Conservation (phyloP, 1,140 invertebrate species). For the Halictus rubicundus region DNA sequence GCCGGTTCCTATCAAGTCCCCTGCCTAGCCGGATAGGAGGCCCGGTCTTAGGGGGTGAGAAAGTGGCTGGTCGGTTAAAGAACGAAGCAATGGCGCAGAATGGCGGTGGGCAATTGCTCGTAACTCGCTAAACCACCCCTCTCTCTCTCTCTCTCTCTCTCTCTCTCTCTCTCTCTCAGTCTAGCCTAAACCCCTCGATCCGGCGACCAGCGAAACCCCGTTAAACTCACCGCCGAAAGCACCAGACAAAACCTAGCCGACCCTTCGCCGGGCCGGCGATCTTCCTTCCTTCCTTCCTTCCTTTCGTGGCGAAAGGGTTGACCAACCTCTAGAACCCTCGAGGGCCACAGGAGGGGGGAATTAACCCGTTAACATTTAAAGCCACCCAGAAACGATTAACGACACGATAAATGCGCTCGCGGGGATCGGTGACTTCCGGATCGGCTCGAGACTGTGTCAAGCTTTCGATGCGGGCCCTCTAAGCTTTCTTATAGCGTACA, state of each 20-base stretch:
- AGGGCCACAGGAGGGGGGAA: slow-evolving; percentile 35
- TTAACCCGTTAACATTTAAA: slow-evolving; percentile 62
- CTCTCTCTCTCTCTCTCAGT: slow-evolving; percentile 30
- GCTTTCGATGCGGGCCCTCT: neutral
- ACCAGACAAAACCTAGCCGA: slow-evolving; percentile 61
- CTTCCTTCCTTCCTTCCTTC: slow-evolving; percentile 62
- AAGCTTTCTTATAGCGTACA: too few species aligned
- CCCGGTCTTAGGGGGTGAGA: slow-evolving; percentile 43
- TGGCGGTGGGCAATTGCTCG: slow-evolving; percentile 76
- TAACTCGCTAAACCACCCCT: slow-evolving; percentile 64
- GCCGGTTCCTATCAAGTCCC: slow-evolving; percentile 60
- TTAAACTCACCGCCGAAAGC: slow-evolving; percentile 62
- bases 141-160: slow-evolving; percentile 22
- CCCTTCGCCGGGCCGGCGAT: slow-evolving; percentile 62
- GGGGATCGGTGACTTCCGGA: neutral
- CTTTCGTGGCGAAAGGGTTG: slow-evolving; percentile 42
- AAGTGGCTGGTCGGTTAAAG: slow-evolving; percentile 61
- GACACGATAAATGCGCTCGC: neutral
- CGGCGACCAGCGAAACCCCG: slow-evolving; percentile 68
- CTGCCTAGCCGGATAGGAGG: slow-evolving; percentile 32
- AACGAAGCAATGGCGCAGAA: slow-evolving; percentile 68
- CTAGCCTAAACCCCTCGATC: slow-evolving; percentile 55
- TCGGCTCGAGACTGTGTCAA: neutral
- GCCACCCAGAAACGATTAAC: slow-evolving; percentile 40
- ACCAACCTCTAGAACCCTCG: slow-evolving; percentile 1